Conservation (phyloP, 2,888 invertebrate genomes). For the Linnaemya tessellans region DNA sequence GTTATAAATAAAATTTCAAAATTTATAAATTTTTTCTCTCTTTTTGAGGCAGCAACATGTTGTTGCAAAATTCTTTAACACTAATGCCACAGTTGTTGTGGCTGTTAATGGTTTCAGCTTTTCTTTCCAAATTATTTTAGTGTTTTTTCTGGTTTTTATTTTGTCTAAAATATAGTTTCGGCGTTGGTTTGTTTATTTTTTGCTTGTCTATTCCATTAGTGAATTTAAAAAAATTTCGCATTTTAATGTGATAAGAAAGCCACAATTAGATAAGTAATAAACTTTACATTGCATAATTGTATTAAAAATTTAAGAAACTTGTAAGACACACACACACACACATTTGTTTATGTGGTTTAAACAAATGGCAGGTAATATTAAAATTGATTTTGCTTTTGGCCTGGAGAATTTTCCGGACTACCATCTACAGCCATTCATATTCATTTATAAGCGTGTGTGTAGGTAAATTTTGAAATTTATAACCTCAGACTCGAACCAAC, state of each 20-base stretch:
- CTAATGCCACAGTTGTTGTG: conserved; percentile 24
- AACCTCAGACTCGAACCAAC: too few species aligned
- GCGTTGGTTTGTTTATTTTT: conserved; percentile 29
- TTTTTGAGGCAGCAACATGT: conserved; percentile 53
- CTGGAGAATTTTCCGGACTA: neutral
- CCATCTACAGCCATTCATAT: neutral
- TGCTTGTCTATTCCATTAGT: conserved; percentile 33
- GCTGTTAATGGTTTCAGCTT: conserved; percentile 16
- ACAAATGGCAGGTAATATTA: conserved; percentile 26
- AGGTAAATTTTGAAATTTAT: too few species aligned
- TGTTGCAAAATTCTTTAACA: conserved; percentile 51
- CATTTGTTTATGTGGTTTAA: conserved; percentile 20
- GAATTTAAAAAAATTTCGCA: conserved; percentile 35
- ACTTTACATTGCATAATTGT: neutral
- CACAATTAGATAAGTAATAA: conserved; percentile 52
- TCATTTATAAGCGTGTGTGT: too few species aligned
- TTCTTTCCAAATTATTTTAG: conserved; percentile 4
- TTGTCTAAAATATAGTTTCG: neutral
- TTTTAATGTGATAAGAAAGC: conserved; percentile 46
- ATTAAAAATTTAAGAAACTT: conserved; percentile 18
- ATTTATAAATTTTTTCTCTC: conserved; percentile 1
- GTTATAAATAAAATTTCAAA: neutral
- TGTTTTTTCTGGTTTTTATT: neutral
- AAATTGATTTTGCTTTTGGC: conserved; percentile 25
- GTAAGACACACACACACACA: neutral